Conservation (phyloP, 2,113 vertebrate species). For the Brienomyrus brachyistius region DNA sequence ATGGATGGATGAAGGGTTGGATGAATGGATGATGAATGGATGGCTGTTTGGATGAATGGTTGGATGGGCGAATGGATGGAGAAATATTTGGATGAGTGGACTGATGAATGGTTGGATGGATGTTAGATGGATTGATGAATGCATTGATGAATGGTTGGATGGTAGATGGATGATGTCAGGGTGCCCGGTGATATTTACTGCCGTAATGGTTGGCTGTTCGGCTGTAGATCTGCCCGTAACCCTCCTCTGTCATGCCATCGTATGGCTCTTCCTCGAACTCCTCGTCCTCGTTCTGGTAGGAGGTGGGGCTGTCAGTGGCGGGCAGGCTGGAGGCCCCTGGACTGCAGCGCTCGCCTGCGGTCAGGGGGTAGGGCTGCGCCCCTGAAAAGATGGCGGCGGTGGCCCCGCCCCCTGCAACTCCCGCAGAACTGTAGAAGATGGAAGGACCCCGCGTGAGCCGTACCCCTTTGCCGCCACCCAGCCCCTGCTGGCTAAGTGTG, state of each 20-base stretch:
- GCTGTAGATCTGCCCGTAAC: slow-evolving; percentile 82
- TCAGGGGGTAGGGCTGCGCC: slow-evolving; percentile 59
- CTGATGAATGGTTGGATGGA: neutral
- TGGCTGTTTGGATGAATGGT: neutral
- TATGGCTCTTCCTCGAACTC: slow-evolving; percentile 92
- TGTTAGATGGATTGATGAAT: neutral
- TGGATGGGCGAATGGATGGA: neutral
- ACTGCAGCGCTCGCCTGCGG: slow-evolving; percentile 68
- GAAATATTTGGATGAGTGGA: neutral
- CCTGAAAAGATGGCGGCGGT: slow-evolving; percentile 57
- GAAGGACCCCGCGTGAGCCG: slow-evolving; percentile 43
- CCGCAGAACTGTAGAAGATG: slow-evolving; percentile 44
- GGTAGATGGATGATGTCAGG: neutral
- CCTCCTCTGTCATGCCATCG: slow-evolving; percentile 83
- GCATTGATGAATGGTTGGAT: neutral
- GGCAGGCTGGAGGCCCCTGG: slow-evolving; percentile 89
- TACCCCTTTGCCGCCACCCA: slow-evolving; percentile 38
- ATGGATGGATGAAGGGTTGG: neutral
- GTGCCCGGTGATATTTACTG: slow-evolving; percentile 66
- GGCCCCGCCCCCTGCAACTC: slow-evolving; percentile 34
- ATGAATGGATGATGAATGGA: neutral
- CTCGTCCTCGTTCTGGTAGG: slow-evolving; percentile 94
- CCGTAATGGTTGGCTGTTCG: slow-evolving; percentile 76
- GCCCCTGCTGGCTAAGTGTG: slow-evolving; percentile 42
- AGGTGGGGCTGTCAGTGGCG: slow-evolving; percentile 93